Evolutionary conservation across 2,797 vertebrate genomes (phyloP).

Genomic region (Sebastes minor): DNA sequence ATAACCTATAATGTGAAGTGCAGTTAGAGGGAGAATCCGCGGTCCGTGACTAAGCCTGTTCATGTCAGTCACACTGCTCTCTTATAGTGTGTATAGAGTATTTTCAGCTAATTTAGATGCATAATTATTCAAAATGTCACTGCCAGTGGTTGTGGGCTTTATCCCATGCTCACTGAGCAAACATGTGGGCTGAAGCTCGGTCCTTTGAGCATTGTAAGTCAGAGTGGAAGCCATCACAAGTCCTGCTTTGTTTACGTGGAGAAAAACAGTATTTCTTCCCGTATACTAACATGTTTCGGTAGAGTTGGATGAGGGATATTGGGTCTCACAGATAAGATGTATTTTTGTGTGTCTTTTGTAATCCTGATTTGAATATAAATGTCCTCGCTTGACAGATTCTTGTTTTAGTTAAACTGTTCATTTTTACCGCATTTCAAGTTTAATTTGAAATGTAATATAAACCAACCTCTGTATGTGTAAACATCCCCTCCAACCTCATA

Average conservation of each 20-base stretch:
- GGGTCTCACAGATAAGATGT: slow-evolving; percentile 21
- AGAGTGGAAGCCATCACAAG: slow-evolving; percentile 4
- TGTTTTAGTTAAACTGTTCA: background rate
- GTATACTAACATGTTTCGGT: background rate
- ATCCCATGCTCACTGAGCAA: slow-evolving; percentile 49
- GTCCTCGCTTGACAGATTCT: background rate
- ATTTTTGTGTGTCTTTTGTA: slow-evolving; percentile 8
- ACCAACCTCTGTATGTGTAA: background rate
- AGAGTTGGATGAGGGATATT: background rate
- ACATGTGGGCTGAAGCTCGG: slow-evolving; percentile 50
- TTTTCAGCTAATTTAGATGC: slow-evolving; percentile 47
- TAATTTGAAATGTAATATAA: background rate
- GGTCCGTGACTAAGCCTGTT: slow-evolving; percentile 21
- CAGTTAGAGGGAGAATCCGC: slow-evolving; percentile 2
- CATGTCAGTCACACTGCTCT: slow-evolving; percentile 35
- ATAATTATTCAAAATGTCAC: slow-evolving; percentile 63
- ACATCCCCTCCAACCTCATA: background rate
- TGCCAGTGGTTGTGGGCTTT: slow-evolving; percentile 49
- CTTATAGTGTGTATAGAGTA: slow-evolving; percentile 1
- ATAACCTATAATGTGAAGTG: background rate
- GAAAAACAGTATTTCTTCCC: background rate
- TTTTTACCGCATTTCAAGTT: background rate
- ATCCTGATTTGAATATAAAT: slow-evolving; percentile 40
- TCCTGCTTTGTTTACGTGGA: slow-evolving; percentile 24
- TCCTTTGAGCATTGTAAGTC: slow-evolving; percentile 40